phyloP scores from a whole-genome alignment of 2,113 vertebrate species.

The Sphyrna mokarran region DNA sequence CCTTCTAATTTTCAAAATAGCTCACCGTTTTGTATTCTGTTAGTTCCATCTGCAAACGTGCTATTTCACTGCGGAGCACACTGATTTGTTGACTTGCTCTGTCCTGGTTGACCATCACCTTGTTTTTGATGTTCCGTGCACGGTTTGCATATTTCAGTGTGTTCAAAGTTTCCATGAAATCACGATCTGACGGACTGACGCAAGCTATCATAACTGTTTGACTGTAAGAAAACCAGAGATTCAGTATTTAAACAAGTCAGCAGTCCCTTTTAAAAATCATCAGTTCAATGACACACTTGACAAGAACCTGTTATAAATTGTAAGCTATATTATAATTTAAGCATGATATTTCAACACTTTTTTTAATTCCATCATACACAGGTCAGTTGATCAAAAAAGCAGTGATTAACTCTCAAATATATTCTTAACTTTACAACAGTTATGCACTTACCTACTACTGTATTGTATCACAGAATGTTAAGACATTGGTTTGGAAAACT shows the following conservation, averaged over 20 bases:
- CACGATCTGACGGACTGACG: constrained; percentile 90
- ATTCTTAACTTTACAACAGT: not conserved
- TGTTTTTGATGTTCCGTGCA: constrained; percentile 96
- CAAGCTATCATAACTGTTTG: constrained; percentile 97
- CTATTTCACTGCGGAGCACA: constrained; percentile 80
- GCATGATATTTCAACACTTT: not conserved
- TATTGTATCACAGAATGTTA: not conserved
- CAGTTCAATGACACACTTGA: not conserved
- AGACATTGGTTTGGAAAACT: not conserved
- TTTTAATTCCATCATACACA: not conserved
- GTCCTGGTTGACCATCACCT: constrained; percentile 92
- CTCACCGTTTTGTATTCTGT: constrained; percentile 96
- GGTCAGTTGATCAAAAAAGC: not conserved
- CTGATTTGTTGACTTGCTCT: constrained; percentile 92
- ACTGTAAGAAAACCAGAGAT: constrained; percentile 55
- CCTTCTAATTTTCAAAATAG: not conserved
- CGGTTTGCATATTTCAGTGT: constrained; percentile 90
- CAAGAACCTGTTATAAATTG: not conserved
- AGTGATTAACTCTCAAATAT: not conserved
- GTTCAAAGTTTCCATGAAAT: constrained; percentile 98
- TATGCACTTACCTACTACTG: not conserved
- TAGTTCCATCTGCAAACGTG: constrained; percentile 91
- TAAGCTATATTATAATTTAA: not conserved
- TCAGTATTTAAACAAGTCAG: not conserved
- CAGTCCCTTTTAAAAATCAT: not conserved